Conservation (phyloP, 2,113 vertebrate species). For the Oryzias woworae region DNA sequence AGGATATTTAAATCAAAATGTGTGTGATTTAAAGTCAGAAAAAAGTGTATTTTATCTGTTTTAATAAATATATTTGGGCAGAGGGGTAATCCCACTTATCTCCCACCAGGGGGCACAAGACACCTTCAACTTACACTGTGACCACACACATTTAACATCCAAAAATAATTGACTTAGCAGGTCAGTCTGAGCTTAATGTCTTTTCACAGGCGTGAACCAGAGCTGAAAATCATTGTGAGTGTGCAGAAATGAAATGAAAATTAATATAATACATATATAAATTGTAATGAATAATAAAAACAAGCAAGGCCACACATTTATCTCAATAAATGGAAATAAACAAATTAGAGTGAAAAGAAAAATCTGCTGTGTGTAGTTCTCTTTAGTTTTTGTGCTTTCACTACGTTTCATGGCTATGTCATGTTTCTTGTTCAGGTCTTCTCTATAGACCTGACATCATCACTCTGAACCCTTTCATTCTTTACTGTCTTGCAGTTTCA, state of each 20-base stretch:
- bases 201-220: slow-evolving; percentile 74
- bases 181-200: slow-evolving; percentile 72
- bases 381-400: slow-evolving; percentile 17
- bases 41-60: too few relatives aligned
- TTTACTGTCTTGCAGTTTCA: slow-evolving; percentile 36
- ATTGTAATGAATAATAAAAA: slow-evolving; percentile 68
- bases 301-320: slow-evolving; percentile 65
- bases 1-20: too few relatives aligned
- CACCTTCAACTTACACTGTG: slow-evolving; percentile 52
- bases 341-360: slow-evolving; percentile 47
- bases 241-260: slow-evolving; percentile 59
- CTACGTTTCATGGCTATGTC: slow-evolving; percentile 36
- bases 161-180: slow-evolving; percentile 70
- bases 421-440: slow-evolving; percentile 43
- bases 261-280: neutral
- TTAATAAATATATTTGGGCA: too few relatives aligned
- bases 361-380: slow-evolving; percentile 33
- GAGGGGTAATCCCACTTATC: slow-evolving; percentile 23
- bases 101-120: slow-evolving; percentile 75
- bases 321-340: slow-evolving; percentile 73
- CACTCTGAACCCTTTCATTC: slow-evolving; percentile 46
- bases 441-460: slow-evolving; percentile 66
- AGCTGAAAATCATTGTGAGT: slow-evolving; percentile 76
- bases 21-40: too few relatives aligned
- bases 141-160: slow-evolving; percentile 31